Conservation (phyloP, 2,797 vertebrate genomes). For the Phrynocephalus vlangalii region DNA sequence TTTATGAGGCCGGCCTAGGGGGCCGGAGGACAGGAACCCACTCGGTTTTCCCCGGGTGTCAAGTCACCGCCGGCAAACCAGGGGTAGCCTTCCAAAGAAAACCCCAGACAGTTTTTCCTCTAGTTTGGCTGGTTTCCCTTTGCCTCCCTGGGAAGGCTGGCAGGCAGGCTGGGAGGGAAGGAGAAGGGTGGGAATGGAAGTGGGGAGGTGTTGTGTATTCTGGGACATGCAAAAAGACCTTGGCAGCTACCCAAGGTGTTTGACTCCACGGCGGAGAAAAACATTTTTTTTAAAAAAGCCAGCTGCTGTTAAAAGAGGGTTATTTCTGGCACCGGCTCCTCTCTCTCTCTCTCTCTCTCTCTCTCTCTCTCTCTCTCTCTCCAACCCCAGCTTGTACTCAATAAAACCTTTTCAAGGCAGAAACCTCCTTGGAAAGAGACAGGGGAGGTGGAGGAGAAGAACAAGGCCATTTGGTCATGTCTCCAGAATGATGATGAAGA, state of each 20-base stretch:
- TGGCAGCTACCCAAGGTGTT: not conserved
- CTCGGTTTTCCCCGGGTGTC: rapidly evolving
- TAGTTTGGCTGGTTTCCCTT: not conserved
- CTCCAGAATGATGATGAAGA: not conserved
- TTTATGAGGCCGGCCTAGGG: not conserved
- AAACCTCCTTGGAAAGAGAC: not conserved
- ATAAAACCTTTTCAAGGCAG: conserved; percentile 22
- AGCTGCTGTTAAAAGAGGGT: conserved; percentile 16
- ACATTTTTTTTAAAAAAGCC: conserved; percentile 4
- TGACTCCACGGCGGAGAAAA: not conserved
- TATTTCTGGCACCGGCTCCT: conserved; percentile 8
- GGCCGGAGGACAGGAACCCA: not conserved
- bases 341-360: too few relatives aligned
- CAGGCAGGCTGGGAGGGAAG: not conserved
- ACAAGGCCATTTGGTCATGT: not conserved
- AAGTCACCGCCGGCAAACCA: not conserved
- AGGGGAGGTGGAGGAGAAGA: not conserved
- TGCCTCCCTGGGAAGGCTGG: not conserved
- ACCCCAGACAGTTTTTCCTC: not conserved
- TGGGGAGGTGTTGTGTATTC: conserved; percentile 3
- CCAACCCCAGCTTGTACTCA: not conserved
- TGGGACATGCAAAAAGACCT: not conserved
- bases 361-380: too few relatives aligned
- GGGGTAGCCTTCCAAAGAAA: not conserved
- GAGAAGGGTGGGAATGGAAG: not conserved